Base-by-base conservation (phyloP, 2,888 invertebrate species). In the Atethmia centrago region DNA sequence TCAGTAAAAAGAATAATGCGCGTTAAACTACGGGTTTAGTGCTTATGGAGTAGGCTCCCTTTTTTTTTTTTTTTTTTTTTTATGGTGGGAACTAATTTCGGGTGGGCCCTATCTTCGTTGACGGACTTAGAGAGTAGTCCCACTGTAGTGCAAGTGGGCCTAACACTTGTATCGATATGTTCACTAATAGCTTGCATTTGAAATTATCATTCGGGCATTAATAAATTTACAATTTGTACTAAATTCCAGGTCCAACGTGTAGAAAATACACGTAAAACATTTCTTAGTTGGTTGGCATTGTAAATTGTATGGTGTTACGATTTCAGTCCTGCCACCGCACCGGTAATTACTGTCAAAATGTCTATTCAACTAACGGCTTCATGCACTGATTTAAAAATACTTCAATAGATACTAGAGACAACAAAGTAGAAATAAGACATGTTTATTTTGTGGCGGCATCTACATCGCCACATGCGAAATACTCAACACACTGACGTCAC, bases 321-420 rank as follows among this genome's bases (percentile, higher is more conserved):
- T 19, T 25, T 2, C 36, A 36, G 19, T 12, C 2, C 19, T 16
- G 36, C 10, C 9, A 5, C 4, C 10, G 12, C n/a, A n/a, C n/a
- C n/a, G n/a, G n/a, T n/a, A 45, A 55, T 67, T 58, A 36, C 47
- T 25, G 14, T 14, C 19, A 40, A 69, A 31, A 36, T 47, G 8
- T 25, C 3, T 16, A n/a, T 47, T 1, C 4, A 61, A 49, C 9
- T 49, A 40, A 21, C 25, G 7, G 21, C n/a, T 65, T 42, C 28
- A n/a, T 65, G 42, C 16, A 45, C 19, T n/a, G 31, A 45, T 70
- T 53, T 25, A 45, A 70, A 70, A 42, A 70, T 45, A 70, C 42
- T 14, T 9, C 65, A 42, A 42, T 42, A 14, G 66, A 66, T 42
- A 51, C 36, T 10, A n/a, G n/a, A n/a, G 36, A 36, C 25, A 49